A percentile compares a stretch with the other conserved stretches of the same genome.
These are phyloP conservation scores for Dorcus hopei DNA, from an alignment of 2,888 invertebrate species.

Conservation along the genomic window DNA sequence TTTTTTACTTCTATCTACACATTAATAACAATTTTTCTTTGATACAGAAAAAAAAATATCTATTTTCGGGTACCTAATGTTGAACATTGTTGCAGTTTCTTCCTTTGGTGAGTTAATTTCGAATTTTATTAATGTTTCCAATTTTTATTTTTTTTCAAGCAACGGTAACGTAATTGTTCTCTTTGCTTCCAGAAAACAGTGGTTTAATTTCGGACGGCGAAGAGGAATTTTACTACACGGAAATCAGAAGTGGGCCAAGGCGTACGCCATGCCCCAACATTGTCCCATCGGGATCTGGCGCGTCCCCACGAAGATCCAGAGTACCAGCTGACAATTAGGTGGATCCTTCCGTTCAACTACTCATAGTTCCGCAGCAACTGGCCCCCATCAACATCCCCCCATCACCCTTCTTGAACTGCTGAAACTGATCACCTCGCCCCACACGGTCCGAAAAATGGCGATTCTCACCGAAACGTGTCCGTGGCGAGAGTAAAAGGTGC, in stretches of 20 bases:
- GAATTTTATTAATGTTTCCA: too few relatives aligned
- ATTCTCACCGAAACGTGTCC: slow-evolving; percentile 77
- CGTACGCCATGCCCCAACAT: slow-evolving; percentile 76
- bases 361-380: slow-evolving; percentile 44
- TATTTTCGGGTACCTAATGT: too few relatives aligned
- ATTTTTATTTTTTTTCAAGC: too few relatives aligned
- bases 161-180: neutral
- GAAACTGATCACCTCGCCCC: slow-evolving; percentile 45
- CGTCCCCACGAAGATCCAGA: slow-evolving; percentile 93
- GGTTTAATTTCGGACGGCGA: slow-evolving; percentile 69
- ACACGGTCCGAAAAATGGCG: slow-evolving; percentile 55
- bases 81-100: too few relatives aligned
- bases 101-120: too few relatives aligned
- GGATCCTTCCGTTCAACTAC: slow-evolving; percentile 60
- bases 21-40: too few relatives aligned
- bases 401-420: slow-evolving; percentile 38
- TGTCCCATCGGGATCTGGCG: slow-evolving; percentile 92
- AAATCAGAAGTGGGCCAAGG: slow-evolving; percentile 68
- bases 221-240: slow-evolving; percentile 91
- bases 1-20: too few relatives aligned
- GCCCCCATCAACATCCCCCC: slow-evolving; percentile 43
- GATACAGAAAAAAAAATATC: too few relatives aligned
- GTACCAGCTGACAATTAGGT: slow-evolving; percentile 79
- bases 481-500: slow-evolving; percentile 93
- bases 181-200: slow-evolving; percentile 43